Evolutionary conservation across 1,140 invertebrate genomes (phyloP).

Genomic region (Armadillidium nasatum): DNA sequence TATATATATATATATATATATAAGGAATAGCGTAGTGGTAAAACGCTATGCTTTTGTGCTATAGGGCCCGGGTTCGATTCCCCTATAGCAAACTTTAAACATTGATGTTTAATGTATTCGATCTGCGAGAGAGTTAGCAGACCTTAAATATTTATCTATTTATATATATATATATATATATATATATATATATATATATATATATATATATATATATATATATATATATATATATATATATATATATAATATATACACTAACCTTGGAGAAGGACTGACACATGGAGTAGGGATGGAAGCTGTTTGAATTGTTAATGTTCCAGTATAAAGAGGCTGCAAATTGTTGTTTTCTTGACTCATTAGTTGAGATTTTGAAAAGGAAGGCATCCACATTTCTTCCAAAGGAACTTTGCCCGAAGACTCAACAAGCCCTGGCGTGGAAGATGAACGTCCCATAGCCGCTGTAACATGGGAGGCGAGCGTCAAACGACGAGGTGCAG

Average conservation of each 20-base stretch:
- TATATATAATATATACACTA: conserved; percentile 1
- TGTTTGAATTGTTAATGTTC: conserved; percentile 28
- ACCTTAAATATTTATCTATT: too few relatives aligned
- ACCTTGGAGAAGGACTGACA: background rate
- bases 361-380: conserved; percentile 12
- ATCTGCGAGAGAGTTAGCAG: too few relatives aligned
- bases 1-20: too few relatives aligned
- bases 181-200: too few relatives aligned
- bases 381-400: conserved; percentile 75
- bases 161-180: too few relatives aligned
- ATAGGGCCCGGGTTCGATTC: too few relatives aligned
- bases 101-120: too few relatives aligned
- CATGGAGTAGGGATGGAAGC: background rate
- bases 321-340: conserved; percentile 44
- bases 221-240: background rate
- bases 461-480: conserved; percentile 35
- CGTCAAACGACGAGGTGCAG: conserved; percentile 23
- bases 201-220: too few relatives aligned
- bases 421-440: conserved; percentile 90
- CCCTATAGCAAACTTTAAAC: too few relatives aligned
- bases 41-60: too few relatives aligned
- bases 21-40: too few relatives aligned
- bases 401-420: conserved; percentile 79
- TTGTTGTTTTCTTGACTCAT: conserved; percentile 7
- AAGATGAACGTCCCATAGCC: conserved; percentile 81